Evolutionary conservation across 2,113 vertebrate genomes (phyloP).

Genomic region (Corydoras sp.): DNA sequence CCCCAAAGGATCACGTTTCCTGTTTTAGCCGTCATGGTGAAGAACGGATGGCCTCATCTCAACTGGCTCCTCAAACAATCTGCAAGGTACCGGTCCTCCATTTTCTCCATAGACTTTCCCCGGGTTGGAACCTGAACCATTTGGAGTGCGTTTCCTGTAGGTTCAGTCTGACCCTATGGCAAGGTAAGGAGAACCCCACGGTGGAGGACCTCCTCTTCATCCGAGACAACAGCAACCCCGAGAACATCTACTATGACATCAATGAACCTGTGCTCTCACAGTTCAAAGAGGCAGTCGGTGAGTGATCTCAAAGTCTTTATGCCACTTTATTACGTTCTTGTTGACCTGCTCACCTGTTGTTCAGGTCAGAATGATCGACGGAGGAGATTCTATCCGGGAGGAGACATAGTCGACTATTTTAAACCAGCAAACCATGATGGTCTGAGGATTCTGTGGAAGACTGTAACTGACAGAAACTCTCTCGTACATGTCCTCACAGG

Average conservation of each 20-base stretch:
- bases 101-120: no score
- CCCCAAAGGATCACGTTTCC: constrained; percentile 76
- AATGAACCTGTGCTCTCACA: constrained; percentile 73
- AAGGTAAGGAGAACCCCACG: constrained; percentile 59
- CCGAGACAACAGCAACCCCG: constrained; percentile 68
- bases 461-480: constrained; percentile 43
- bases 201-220: constrained; percentile 75
- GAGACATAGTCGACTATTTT: constrained; percentile 68
- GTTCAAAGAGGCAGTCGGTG: constrained; percentile 70
- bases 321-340: no score
- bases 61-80: constrained; percentile 72
- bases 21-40: constrained; percentile 61
- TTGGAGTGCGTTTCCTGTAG: constrained; percentile 45
- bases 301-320: constrained; percentile 23
- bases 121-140: no score
- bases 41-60: constrained; percentile 71
- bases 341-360: background rate
- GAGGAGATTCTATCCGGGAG: constrained; percentile 66
- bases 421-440: constrained; percentile 46
- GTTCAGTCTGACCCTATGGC: constrained; percentile 80
- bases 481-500: constrained; percentile 57
- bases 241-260: constrained; percentile 77
- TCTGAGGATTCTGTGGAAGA: constrained; percentile 58
- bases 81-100: no score
- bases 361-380: constrained; percentile 49